These are phyloP conservation scores for Galemys pyrenaicus DNA, from an alignment of 2,113 vertebrate genomes.

Conservation along the genomic window DNA sequence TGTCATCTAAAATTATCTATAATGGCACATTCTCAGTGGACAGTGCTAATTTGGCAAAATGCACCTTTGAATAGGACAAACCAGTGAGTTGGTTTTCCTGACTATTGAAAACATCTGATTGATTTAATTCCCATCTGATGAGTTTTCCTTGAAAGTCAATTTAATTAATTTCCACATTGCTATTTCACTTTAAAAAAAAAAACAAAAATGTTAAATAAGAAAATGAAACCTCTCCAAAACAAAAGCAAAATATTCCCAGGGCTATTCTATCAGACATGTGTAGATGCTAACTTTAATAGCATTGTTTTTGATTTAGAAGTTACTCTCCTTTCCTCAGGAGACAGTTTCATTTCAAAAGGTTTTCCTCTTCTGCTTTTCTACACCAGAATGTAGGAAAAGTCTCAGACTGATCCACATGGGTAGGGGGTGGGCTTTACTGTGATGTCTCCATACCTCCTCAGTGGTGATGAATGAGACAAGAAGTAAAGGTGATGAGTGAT, in stretches of 20 bases:
- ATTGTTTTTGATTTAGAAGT: background rate
- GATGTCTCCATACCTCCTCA: background rate
- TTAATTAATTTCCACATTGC: background rate
- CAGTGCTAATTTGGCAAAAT: background rate
- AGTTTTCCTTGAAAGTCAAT: background rate
- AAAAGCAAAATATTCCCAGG: background rate
- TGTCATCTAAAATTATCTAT: background rate
- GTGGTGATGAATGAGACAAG: background rate
- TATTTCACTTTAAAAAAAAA: background rate
- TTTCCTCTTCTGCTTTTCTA: background rate
- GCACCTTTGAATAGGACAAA: background rate
- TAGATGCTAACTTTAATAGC: background rate
- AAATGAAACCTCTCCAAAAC: background rate
- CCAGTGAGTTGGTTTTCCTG: background rate
- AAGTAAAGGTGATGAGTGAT: fast-evolving
- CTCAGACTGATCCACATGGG: background rate
- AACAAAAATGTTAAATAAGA: background rate
- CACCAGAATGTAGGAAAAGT: fast-evolving
- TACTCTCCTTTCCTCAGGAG: background rate
- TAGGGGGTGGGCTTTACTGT: fast-evolving
- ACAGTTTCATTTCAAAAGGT: background rate
- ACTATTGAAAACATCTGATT: background rate
- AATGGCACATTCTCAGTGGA: background rate
- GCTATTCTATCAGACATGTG: background rate
- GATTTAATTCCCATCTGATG: background rate